Evolutionary conservation across 1,140 invertebrate species (phyloP).

Genomic region (Laupala kohalensis): DNA sequence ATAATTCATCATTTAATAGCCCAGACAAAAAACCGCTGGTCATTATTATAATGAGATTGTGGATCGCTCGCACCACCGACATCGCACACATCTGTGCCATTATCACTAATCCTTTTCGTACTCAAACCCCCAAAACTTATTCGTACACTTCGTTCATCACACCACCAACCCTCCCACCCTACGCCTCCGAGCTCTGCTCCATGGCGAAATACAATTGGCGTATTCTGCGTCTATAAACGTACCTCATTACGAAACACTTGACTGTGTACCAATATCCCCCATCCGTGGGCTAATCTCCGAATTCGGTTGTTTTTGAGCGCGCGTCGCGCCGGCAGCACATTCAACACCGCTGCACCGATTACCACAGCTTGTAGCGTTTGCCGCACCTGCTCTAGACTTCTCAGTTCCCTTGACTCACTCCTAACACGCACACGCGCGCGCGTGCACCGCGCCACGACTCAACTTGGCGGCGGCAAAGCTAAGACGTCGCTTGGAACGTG

Average conservation of each 20-base stretch:
- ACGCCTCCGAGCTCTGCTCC: not conserved
- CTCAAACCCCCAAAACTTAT: too few species aligned
- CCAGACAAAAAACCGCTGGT: too few species aligned
- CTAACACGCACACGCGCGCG: too few species aligned
- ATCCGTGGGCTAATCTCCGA: not conserved
- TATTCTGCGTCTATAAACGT: not conserved
- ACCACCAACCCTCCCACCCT: not conserved
- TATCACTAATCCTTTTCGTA: too few species aligned
- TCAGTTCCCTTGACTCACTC: too few species aligned
- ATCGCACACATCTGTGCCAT: too few species aligned
- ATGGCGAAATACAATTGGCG: not conserved
- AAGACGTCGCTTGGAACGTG: not conserved
- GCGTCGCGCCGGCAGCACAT: not conserved
- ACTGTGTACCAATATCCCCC: not conserved
- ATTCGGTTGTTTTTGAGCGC: not conserved
- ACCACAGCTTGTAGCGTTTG: not conserved
- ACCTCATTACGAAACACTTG: not conserved
- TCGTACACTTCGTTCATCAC: not conserved
- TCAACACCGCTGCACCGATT: not conserved
- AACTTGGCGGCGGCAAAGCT: not conserved
- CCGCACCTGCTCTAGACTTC: not conserved
- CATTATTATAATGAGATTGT: too few species aligned
- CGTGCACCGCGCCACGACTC: not conserved
- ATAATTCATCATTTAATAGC: too few species aligned
- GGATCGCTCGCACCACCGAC: too few species aligned